Base-by-base conservation (phyloP, 2,113 vertebrate genomes). In the Lutjanus erythropterus region DNA sequence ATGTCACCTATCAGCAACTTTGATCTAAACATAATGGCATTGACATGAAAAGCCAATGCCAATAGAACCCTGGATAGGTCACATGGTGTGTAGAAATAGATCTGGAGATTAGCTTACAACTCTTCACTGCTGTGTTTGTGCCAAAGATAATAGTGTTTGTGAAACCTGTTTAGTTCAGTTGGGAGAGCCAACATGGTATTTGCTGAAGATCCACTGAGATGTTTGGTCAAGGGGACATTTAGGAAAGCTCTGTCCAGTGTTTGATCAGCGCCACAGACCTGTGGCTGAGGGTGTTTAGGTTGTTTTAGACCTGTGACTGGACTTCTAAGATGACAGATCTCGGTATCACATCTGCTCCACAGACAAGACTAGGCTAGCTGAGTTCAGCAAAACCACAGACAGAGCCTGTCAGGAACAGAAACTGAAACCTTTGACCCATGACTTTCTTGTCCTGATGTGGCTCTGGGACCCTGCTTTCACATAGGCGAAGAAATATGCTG, bases 291-390 rank as follows among this genome's bases (percentile, higher is more conserved):
- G 9, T 37, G 46, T 37, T 25, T 6, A 44, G 18, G 5, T 41
- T 25, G 25, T 41, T 41, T 56, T 25, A 29, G 64, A 2, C n/a
- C 42, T 55, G 39, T 58, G 39, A 46, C 39, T 47, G 19, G 21
- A 9, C 27, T 46, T 58, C 35, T 42, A 4, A 1, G 59, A 9
- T 25, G 55, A 37, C 18, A 2, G 71, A 55, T 37, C 31, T 56
- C 44, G 23, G 35, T 61, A 37, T 80, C 19, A 75, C 50, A 74
- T 31, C 65, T 67, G 65, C n/a, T 29, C 29, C n/a, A 49, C 53
- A 71, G 56, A 72, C 41, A 0, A 18, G 67, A 58, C 55, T 5
- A 4, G 29, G 7, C 42, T 15, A 18, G 53, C 16, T n/a, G 15
- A 46, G 33, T 50, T 75, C 37, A 50, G 41, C n/a, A 41, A 53